Conservation (phyloP, 2,797 vertebrate species). For the Galagoides demidoff region DNA sequence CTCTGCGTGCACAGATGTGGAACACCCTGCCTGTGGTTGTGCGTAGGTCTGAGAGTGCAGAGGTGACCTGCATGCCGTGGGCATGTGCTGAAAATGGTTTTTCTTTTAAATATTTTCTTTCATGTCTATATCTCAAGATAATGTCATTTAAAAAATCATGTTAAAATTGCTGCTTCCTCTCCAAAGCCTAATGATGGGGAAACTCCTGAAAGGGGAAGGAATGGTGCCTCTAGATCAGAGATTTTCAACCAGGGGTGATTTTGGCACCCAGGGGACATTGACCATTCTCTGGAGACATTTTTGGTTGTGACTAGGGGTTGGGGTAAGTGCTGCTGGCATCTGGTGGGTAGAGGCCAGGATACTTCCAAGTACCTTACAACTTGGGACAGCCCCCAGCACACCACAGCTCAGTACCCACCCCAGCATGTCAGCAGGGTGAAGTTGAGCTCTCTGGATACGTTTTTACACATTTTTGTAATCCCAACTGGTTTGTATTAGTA, state of each 20-base stretch:
- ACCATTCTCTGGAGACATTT: not conserved
- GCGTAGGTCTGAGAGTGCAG: rapidly evolving
- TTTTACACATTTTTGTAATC: not conserved
- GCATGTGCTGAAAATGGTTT: not conserved
- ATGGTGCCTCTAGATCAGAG: too few relatives aligned
- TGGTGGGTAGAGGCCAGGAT: not conserved
- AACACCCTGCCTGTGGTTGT: rapidly evolving
- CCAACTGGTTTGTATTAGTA: rapidly evolving
- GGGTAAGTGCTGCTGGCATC: not conserved
- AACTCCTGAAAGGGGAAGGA: too few relatives aligned
- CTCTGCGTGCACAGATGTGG: rapidly evolving
- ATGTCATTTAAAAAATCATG: not conserved
- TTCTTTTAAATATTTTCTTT: not conserved
- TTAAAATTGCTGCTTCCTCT: not conserved
- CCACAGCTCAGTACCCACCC: not conserved
- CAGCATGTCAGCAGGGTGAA: rapidly evolving
- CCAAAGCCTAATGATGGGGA: not conserved
- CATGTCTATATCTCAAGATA: not conserved
- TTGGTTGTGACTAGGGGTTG: not conserved
- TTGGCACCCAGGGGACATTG: not conserved
- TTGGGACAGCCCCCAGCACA: too few relatives aligned
- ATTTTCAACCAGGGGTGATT: not conserved
- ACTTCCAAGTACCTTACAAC: not conserved
- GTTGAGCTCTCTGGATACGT: rapidly evolving
- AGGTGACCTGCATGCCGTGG: rapidly evolving